These are phyloP conservation scores for Hippopotamyrus pictus DNA, from an alignment of 2,797 vertebrate species.

Conservation along the genomic window DNA sequence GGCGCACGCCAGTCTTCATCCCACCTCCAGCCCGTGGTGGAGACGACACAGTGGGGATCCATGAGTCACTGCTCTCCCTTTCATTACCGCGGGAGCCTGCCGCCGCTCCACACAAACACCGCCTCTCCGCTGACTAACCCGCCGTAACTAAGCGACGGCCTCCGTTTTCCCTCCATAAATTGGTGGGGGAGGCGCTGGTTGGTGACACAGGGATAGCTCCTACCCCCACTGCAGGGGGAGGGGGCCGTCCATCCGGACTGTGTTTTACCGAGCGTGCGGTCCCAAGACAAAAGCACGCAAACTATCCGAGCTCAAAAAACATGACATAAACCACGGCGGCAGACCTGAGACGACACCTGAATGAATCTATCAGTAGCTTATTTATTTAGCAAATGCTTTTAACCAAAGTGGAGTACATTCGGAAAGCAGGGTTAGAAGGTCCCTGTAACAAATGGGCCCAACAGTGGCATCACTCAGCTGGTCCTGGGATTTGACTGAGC, in stretches of 20 bases:
- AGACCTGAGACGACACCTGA: background rate
- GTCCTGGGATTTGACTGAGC: background rate
- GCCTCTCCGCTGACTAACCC: constrained; percentile 6
- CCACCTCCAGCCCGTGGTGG: background rate
- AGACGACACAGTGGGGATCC: background rate
- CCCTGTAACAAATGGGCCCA: background rate
- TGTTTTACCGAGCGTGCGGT: background rate
- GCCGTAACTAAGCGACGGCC: background rate
- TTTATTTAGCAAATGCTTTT: background rate
- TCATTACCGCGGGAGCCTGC: background rate
- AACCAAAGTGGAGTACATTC: background rate
- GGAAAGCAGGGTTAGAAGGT: background rate
- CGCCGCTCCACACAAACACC: background rate
- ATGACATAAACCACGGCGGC: background rate
- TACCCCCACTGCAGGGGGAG: background rate
- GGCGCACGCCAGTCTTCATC: background rate
- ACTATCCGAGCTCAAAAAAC: background rate
- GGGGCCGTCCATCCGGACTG: background rate
- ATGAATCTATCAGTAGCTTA: background rate
- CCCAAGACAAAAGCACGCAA: background rate
- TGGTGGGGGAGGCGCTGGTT: background rate
- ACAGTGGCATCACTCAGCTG: background rate
- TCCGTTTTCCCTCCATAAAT: background rate
- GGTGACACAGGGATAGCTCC: background rate
- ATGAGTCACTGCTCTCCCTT: constrained; percentile 13